phyloP scores from a whole-genome alignment of 35 echinoderm and acorn worm species.

The Lytechinus pictus region DNA sequence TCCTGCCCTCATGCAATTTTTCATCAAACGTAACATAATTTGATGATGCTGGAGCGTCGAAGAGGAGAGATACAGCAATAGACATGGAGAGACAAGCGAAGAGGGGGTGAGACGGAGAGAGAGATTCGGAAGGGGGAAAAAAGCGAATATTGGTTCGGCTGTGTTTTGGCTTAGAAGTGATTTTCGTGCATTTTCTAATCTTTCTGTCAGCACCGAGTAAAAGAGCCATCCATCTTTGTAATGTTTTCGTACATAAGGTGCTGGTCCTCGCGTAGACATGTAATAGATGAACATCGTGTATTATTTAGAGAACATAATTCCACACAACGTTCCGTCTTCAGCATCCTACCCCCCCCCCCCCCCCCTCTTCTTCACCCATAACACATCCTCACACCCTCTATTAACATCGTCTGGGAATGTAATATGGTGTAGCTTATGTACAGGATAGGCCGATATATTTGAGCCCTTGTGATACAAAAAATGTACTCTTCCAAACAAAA shows the following conservation, averaged over 20 bases:
- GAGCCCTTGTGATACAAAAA: no score
- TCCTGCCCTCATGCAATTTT: constrained; percentile 10
- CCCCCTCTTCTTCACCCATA: no score
- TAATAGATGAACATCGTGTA: constrained; percentile 5
- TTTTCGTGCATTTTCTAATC: constrained; percentile 45
- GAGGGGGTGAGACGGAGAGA: neutral
- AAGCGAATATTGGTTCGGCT: neutral
- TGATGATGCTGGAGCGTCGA: neutral
- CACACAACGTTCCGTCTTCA: neutral
- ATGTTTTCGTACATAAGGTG: constrained; percentile 10
- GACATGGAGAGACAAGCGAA: neutral
- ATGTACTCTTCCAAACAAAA: no score
- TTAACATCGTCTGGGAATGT: no score
- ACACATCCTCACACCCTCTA: no score
- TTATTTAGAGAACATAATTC: constrained; percentile 28
- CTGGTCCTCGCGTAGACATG: neutral
- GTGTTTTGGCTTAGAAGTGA: constrained; percentile 38
- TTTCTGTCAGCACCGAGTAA: neutral
- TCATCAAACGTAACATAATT: constrained; percentile 29
- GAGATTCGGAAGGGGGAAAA: neutral
- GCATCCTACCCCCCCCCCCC: no score
- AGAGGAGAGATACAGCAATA: neutral
- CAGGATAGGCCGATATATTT: no score
- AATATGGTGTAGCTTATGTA: no score
- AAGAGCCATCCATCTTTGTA: neutral